Conservation (phyloP, 2,888 invertebrate genomes). For the Sepiola atlantica region DNA sequence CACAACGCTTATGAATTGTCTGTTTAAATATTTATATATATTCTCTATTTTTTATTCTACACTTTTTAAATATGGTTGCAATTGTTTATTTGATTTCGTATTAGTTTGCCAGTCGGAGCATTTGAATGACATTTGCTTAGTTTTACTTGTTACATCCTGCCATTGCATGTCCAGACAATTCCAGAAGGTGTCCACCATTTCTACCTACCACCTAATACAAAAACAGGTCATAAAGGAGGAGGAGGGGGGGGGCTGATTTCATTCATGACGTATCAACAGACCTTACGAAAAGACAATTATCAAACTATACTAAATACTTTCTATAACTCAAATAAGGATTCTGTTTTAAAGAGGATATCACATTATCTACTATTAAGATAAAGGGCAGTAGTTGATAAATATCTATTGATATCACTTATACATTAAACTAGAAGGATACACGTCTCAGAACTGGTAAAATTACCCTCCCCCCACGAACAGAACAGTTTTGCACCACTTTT, state of each 20-base stretch:
- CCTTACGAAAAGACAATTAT: background rate
- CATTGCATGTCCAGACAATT: slow-evolving; percentile 15
- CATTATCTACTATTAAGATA: background rate
- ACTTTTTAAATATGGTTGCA: background rate
- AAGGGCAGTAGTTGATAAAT: background rate
- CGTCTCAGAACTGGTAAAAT: too few relatives aligned
- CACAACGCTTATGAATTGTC: too few relatives aligned
- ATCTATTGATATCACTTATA: background rate
- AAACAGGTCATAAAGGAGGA: background rate
- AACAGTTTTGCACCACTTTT: too few relatives aligned
- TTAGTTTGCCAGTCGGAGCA: background rate
- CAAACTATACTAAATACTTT: background rate
- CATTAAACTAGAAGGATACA: background rate
- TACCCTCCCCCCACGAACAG: too few relatives aligned
- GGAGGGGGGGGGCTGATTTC: too few relatives aligned
- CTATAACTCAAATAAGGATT: background rate
- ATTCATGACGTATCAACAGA: too few relatives aligned
- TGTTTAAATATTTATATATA: too few relatives aligned
- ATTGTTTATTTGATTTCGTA: background rate
- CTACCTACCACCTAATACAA: background rate
- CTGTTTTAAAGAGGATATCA: too few relatives aligned
- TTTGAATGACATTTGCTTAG: background rate
- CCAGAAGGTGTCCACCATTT: background rate
- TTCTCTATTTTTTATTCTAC: too few relatives aligned
- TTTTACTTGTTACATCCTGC: background rate